Base-by-base conservation (phyloP, 2,888 invertebrate genomes). In the Conops quadrifasciatus region DNA sequence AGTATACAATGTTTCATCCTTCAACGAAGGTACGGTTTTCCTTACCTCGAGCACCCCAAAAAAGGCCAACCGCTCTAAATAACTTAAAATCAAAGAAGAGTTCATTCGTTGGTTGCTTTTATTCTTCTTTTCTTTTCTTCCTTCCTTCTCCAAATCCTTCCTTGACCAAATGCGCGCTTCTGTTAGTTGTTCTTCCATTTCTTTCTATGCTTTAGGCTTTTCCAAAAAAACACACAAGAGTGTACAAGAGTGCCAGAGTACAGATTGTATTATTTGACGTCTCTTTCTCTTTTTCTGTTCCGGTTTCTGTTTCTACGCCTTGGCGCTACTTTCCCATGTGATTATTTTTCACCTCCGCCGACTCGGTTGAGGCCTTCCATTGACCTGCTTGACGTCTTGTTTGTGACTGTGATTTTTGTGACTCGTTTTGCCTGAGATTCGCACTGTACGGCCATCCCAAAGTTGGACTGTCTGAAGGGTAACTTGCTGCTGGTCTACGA, bases 271-370 rank as follows among this genome's bases (percentile, higher is more conserved):
- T n/a, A n/a, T n/a, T n/a, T n/a, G n/a, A n/a, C n/a, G n/a, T n/a
- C n/a, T 58, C 65, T 51, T 1, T 51, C 30, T 72, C 43, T 65
- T 63, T 65, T 71, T 49, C 68, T 71, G 69, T 70, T 63, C 67
- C 72, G 21, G 65, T 62, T 56, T 47, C 24, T 43, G 70, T 21
- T 58, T 62, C 51, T 28, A 51, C 71, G 72, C 69, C 71, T 75
- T 74, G 73, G 75, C 75, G 4, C 49, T 72, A 76, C 75, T 74
- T 74, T 76, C 77, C 76, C 75, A 75, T 76, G 76, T 76, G 75
- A 67, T 64, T 59, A 47, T 9, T 30, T 15, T 21, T 60, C 47
- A 7, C 24, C 13, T 24, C 74, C 80, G 60, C 78, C 79, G 82
- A 80, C 80, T 53, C 79, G 75, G 74, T 75, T 77, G 43, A 21